Conservation (phyloP, 2,888 invertebrate genomes). For the Oxyscelio sp. region DNA sequence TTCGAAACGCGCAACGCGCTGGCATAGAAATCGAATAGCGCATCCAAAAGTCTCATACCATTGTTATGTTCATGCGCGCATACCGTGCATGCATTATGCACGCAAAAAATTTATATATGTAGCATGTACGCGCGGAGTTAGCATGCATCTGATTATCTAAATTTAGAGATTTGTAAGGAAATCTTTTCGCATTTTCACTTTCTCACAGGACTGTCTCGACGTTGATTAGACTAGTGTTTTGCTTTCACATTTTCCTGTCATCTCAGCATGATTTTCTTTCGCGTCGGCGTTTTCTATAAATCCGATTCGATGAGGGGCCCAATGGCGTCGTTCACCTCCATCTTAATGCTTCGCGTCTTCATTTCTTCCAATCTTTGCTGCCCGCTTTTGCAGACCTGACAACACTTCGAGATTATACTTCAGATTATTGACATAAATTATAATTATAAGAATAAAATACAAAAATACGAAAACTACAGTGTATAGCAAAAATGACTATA, state of each 20-base stretch:
- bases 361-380: not conserved
- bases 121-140: slow-evolving; percentile 37
- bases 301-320: slow-evolving; percentile 7
- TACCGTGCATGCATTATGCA: slow-evolving; percentile 53
- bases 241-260: slow-evolving; percentile 75
- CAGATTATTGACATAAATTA: slow-evolving; percentile 25
- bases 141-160: slow-evolving; percentile 57
- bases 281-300: slow-evolving; percentile 35
- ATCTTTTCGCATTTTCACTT: too few species aligned
- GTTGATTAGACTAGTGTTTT: slow-evolving; percentile 41
- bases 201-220: too few species aligned
- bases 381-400: slow-evolving; percentile 12
- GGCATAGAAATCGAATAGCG: slow-evolving; percentile 15
- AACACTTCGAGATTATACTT: slow-evolving; percentile 13
- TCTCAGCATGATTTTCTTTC: slow-evolving; percentile 61
- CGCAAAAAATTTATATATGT: slow-evolving; percentile 56
- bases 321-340: not conserved
- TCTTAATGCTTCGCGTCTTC: not conserved
- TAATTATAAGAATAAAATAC: slow-evolving; percentile 11
- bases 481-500: too few species aligned
- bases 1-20: not conserved
- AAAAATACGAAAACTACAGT: too few species aligned
- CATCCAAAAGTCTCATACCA: slow-evolving; percentile 9
- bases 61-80: slow-evolving; percentile 36
- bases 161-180: slow-evolving; percentile 65